A percentile compares a stretch with the other conserved stretches of the same genome.
These are phyloP conservation scores for Xiphophorus birchmanni DNA, from an alignment of 2,797 vertebrate genomes.

Conservation along the genomic window DNA sequence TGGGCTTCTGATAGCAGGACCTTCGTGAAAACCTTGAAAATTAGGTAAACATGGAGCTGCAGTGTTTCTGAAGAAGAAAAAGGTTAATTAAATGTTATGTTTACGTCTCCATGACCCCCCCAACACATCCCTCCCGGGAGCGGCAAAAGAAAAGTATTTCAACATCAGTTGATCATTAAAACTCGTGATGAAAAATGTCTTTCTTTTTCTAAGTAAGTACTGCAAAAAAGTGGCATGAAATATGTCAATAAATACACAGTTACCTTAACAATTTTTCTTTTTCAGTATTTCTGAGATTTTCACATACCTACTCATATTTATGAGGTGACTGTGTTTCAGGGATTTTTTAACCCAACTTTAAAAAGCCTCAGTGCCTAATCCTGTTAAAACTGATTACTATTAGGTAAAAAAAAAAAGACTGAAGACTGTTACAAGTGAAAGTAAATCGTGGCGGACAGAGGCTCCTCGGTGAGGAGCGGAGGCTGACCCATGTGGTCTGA, in stretches of 20 bases:
- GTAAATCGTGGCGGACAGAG: not conserved
- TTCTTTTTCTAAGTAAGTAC: not conserved
- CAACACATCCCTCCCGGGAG: too few relatives aligned
- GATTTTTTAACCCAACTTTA: not conserved
- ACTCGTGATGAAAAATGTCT: not conserved
- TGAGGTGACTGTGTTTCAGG: not conserved
- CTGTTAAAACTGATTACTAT: not conserved
- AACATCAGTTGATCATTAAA: not conserved
- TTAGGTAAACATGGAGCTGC: not conserved
- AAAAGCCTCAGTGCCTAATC: not conserved
- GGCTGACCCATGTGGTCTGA: not conserved
- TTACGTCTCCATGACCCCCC: not conserved
- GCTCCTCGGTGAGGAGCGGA: not conserved
- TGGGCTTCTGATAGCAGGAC: not conserved
- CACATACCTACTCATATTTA: not conserved
- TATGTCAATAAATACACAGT: not conserved
- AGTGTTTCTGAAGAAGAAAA: not conserved
- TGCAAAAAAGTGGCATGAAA: not conserved
- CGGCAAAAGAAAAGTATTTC: not conserved
- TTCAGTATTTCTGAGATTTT: not conserved
- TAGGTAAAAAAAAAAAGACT: too few relatives aligned
- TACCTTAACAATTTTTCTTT: not conserved
- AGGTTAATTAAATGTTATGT: not conserved
- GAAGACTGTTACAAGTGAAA: not conserved
- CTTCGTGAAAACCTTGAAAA: not conserved